Percentiles rank a stretch among this genome's conserved stretches.
Conservation (phyloP, 2,113 vertebrate species). For the Urocitellus parryii region DNA sequence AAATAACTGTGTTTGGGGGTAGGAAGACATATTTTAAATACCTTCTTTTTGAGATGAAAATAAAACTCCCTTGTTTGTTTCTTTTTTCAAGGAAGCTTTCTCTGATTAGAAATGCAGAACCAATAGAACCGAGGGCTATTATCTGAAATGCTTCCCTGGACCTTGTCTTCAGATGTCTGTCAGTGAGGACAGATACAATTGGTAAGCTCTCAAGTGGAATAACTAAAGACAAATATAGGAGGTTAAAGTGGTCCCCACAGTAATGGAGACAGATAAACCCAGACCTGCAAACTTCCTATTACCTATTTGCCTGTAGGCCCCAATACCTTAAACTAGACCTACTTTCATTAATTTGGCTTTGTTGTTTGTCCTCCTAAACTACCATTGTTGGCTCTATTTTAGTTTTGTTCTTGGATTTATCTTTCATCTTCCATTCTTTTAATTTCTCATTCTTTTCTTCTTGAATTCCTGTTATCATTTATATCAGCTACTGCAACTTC, state of each 20-base stretch:
- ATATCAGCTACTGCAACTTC: not conserved
- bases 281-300: not conserved
- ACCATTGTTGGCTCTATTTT: not conserved
- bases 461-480: not conserved
- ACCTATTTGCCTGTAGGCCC: not conserved
- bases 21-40: conserved; percentile 65
- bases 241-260: not conserved
- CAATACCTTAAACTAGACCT: not conserved
- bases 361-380: not conserved
- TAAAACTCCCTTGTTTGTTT: conserved; percentile 63
- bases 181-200: not conserved
- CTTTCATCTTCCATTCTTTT: conserved; percentile 8
- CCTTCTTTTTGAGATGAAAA: conserved; percentile 55
- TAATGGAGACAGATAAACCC: not conserved
- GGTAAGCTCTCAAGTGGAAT: not conserved
- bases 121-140: not conserved
- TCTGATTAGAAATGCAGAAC: conserved; percentile 51
- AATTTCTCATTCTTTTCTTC: conserved; percentile 19
- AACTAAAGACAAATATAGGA: not conserved
- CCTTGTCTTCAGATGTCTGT: conserved; percentile 42
- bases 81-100: conserved; percentile 54
- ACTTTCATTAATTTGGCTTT: not conserved
- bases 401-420: not conserved
- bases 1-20: conserved; percentile 53
- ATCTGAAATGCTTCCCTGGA: conserved; percentile 30